A percentile compares a stretch with the other conserved stretches of the same genome.
Conservation (phyloP, 2,113 vertebrate genomes). For the Sphyrna mokarran region DNA sequence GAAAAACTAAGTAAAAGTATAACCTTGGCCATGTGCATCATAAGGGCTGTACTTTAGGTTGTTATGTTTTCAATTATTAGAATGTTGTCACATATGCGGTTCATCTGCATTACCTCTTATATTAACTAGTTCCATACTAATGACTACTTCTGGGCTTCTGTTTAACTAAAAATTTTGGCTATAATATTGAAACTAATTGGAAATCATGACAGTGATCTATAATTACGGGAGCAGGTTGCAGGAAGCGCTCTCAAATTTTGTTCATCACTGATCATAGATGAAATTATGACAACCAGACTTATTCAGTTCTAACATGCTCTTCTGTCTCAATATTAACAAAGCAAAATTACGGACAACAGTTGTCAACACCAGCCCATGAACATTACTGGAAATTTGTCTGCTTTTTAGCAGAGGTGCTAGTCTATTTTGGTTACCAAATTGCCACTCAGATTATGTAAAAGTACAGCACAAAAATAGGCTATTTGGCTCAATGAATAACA, state of each 20-base stretch:
- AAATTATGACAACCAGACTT: neutral
- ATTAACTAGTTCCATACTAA: neutral
- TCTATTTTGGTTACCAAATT: neutral
- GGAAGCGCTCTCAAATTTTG: neutral
- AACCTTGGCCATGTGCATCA: neutral
- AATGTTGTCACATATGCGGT: neutral
- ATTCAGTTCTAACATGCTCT: neutral
- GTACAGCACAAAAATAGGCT: neutral
- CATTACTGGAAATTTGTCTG: neutral
- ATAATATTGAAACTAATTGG: neutral
- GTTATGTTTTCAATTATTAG: neutral
- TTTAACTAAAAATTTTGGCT: constrained; percentile 10
- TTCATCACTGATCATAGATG: neutral
- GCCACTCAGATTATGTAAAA: neutral
- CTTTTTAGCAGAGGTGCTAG: neutral
- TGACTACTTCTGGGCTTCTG: neutral
- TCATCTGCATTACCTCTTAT: neutral
- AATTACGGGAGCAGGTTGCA: neutral
- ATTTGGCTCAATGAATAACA: neutral
- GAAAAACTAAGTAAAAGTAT: neutral
- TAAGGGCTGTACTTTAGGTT: neutral
- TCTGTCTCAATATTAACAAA: neutral
- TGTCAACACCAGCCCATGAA: neutral
- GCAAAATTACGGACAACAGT: neutral
- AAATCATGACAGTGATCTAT: neutral